Conservation (phyloP, 2,113 vertebrate species). For the Tonatia bakeri region DNA sequence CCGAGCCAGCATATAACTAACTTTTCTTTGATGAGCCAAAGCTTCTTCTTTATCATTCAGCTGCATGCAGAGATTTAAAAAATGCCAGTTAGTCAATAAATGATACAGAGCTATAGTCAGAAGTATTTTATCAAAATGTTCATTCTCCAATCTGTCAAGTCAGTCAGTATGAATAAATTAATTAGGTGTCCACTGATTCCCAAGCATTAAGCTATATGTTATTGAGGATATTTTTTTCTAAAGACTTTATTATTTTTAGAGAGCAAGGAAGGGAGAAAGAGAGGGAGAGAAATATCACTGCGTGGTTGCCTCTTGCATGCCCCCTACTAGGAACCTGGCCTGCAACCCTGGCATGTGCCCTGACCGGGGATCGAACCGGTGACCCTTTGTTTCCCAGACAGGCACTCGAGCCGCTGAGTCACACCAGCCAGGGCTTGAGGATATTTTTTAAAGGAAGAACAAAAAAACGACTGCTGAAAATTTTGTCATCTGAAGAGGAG, state of each 20-base stretch:
- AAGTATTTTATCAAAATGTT: not conserved
- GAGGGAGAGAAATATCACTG: too few relatives aligned
- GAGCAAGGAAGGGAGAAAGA: too few relatives aligned
- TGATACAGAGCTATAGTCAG: not conserved
- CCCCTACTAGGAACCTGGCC: too few relatives aligned
- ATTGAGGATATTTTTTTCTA: not conserved
- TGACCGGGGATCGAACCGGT: too few relatives aligned
- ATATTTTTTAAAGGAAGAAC: not conserved
- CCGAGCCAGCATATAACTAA: constrained; percentile 93
- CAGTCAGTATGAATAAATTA: not conserved
- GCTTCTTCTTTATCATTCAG: constrained; percentile 94
- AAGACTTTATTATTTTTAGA: too few relatives aligned
- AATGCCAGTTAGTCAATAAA: not conserved
- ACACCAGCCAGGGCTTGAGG: not conserved
- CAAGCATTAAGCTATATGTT: not conserved
- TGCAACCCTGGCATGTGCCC: too few relatives aligned
- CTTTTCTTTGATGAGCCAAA: constrained; percentile 94
- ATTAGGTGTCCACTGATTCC: not conserved
- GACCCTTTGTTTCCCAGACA: too few relatives aligned
- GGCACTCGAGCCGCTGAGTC: too few relatives aligned
- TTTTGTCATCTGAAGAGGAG: not conserved
- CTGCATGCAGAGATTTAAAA: constrained; percentile 73
- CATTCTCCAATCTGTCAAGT: not conserved
- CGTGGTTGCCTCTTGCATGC: too few relatives aligned
- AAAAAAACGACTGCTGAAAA: not conserved